Base-by-base conservation (phyloP, 2,113 vertebrate genomes). In the Tauraco erythrolophus region DNA sequence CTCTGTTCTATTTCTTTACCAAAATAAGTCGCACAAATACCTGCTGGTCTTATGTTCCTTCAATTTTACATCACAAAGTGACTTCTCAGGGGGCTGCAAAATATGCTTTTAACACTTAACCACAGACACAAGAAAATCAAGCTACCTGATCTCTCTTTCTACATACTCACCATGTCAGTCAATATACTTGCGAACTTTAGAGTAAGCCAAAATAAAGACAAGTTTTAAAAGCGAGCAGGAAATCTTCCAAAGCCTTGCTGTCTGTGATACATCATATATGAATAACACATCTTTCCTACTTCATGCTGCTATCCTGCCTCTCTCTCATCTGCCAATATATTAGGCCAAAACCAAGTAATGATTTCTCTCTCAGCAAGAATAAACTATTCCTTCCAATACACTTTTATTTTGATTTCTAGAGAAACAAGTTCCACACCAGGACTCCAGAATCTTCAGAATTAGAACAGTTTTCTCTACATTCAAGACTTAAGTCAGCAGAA, bases 321-420 rank as follows among this genome's bases (percentile, higher is more conserved):
- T 48, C 31, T 74, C 51, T 95, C 62, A 82, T 19, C 66, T 92
- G 86, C 71, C 35, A 84, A 71, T 71, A 30, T 8, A 89, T 96
- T 74, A 94, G 84, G 39, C 37, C 84, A 78, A 39, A 93, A 45
- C 37, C 37, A 89, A 92, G 72, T 61, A 71, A 41, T 5, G 25
- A 94, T 95, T 92, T 84, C 41, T 83, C 48, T 76, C 94, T 86
- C 87, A 81, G 68, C 31, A 70, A 94, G 65, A 96, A 41, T 41
- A 89, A 45, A 25, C 41, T 89, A 74, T 79, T 95, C 51, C 72
- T 96, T 23, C 54, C 80, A 80, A 79, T 53, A 92, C 88, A 78
- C 21, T 77, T 93, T 89, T 89, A 64, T 94, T 88, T 96, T 89
- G 65, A 61, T 95, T 93, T 96, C 76, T 94, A 66, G 62, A 84